Evolutionary conservation across 2,888 invertebrate species (phyloP).

Genomic region (Colostygia pectinataria): DNA sequence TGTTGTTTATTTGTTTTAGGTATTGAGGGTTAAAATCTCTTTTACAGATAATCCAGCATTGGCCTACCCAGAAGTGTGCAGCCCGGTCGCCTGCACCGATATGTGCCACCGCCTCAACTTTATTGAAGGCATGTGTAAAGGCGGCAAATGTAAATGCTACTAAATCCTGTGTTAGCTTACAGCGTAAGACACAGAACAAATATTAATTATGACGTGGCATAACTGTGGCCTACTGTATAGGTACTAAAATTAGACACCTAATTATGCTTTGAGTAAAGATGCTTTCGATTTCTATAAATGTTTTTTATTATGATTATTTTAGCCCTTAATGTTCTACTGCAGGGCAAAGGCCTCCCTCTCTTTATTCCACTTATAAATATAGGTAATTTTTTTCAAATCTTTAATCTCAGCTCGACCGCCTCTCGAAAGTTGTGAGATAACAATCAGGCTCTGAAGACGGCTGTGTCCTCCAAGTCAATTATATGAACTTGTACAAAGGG

Average conservation of each 20-base stretch:
- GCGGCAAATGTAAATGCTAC: constrained; percentile 18
- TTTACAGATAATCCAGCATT: constrained; percentile 16
- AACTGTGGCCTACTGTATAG: no score
- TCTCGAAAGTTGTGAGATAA: constrained; percentile 49
- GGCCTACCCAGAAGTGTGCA: constrained; percentile 4
- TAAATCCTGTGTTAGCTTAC: background rate
- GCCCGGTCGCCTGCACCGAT: constrained; percentile 16
- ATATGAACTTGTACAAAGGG: constrained; percentile 53
- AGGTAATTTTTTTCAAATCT: constrained; percentile 40
- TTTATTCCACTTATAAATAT: constrained; percentile 9
- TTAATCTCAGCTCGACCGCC: constrained; percentile 46
- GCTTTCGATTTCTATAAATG: no score
- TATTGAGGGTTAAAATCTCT: background rate
- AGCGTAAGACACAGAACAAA: background rate
- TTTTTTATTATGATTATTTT: no score
- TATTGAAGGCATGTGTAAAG: constrained; percentile 24
- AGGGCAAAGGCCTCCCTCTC: no score
- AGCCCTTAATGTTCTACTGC: no score
- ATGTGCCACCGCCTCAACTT: constrained; percentile 25
- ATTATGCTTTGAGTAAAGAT: no score
- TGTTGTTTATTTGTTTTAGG: no score
- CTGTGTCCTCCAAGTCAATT: constrained; percentile 53
- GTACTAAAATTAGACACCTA: no score
- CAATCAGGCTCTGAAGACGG: constrained; percentile 48
- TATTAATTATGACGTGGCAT: no score